Conservation (phyloP, 2,888 invertebrate genomes). For the Apamea crenata region DNA sequence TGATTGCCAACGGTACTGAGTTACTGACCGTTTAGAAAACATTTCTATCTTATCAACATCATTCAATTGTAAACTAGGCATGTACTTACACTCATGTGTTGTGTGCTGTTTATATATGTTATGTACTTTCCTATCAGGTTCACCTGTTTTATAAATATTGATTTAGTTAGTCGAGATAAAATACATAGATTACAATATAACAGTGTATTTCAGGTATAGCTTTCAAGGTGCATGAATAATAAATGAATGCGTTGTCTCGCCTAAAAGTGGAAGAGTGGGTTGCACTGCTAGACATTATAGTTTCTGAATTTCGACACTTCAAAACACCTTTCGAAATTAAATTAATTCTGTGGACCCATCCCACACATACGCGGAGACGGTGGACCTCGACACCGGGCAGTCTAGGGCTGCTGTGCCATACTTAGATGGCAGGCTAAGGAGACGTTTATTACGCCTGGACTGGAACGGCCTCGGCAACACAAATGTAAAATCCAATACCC, state of each 20-base stretch:
- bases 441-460: neutral
- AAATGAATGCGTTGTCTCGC: constrained; percentile 27
- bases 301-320: constrained; percentile 9
- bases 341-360: neutral
- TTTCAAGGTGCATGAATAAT: constrained; percentile 39
- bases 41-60: constrained; percentile 61
- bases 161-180: constrained; percentile 49
- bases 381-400: neutral
- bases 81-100: constrained; percentile 11
- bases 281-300: constrained; percentile 10
- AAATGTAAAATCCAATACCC: neutral
- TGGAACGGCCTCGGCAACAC: neutral
- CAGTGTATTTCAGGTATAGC: neutral
- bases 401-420: neutral
- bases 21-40: constrained; percentile 38
- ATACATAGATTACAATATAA: constrained; percentile 21
- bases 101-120: constrained; percentile 7
- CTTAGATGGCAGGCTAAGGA: neutral
- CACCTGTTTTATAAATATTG: constrained; percentile 51
- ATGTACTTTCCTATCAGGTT: constrained; percentile 40
- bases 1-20: constrained; percentile 24
- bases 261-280: constrained; percentile 41
- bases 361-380: neutral
- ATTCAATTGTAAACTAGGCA: constrained; percentile 42
- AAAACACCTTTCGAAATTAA: constrained; percentile 18